Base-by-base conservation (phyloP, 2,113 vertebrate species). In the Ailurus styani region DNA sequence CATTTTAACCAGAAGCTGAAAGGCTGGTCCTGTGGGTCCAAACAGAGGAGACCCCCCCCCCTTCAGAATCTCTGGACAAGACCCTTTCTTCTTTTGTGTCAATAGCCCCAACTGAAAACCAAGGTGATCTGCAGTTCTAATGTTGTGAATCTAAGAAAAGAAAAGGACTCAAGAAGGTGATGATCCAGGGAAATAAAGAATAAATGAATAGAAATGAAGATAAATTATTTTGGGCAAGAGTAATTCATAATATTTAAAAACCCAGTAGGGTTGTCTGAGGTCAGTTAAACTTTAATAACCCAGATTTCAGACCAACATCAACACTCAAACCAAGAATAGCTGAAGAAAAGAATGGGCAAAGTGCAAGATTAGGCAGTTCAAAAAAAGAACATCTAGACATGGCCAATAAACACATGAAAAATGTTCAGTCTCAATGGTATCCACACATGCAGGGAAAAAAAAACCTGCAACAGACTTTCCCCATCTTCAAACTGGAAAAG, bases 221-320 rank as follows among this genome's bases (percentile, higher is more conserved):
- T 62, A 68, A 66, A 90, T 93, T 87, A 55, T 93, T 98, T 89
- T 45, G 14, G 82, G 73, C 31, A 45, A 96, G 77, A 82, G 86
- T 95, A 91, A 93, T 75, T 97, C 64, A 93, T 86, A 91, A 90
- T 72, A 90, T 94, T 87, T 87, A 84, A 93, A 95, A 91, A 84
- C 55, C 40, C 66, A 29, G 23, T 70, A 94, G 95, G 95, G 93
- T 96, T 95, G 77, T 88, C 72, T 97, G 77, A 97, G 95, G 96
- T 94, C 82, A 86, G 77, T 75, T 96, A 90, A 96, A 97, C 93
- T 94, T 93, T 91, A 97, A 88, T 97, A 93, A 95, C 40, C 34
- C 64, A 85, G 84, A 75, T 97, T 94, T 93, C 70, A 54, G 77
- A 97, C 95, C 64, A 96, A 82, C 13, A 50, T 66, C 88, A 95